Conservation (phyloP, 2,113 vertebrate species). For the Sclerurus mexicanus region DNA sequence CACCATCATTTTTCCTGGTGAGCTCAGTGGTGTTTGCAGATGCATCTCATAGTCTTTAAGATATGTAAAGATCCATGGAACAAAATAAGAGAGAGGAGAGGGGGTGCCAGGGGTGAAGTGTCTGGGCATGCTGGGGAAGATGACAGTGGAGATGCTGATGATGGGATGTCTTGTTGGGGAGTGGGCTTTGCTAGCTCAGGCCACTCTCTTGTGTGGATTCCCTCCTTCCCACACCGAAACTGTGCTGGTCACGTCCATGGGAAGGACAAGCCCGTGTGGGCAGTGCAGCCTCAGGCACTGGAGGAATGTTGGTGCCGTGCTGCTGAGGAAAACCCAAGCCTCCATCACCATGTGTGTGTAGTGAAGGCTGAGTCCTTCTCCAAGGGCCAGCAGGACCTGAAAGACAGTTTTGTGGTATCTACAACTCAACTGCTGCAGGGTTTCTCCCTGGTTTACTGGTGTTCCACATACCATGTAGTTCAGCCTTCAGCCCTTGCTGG, state of each 20-base stretch:
- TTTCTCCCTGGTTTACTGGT: not conserved
- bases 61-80: not conserved
- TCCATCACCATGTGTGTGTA: not conserved
- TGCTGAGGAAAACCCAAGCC: not conserved
- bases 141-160: rapidly evolving
- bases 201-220: not conserved
- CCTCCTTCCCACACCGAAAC: not conserved
- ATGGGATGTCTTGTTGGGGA: not conserved
- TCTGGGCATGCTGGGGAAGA: not conserved
- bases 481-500: not conserved
- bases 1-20: rapidly evolving
- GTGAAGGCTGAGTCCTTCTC: not conserved
- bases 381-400: not conserved
- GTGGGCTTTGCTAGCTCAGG: not conserved
- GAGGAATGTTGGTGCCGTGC: rapidly evolving
- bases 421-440: not conserved
- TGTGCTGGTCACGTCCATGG: not conserved
- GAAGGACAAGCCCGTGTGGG: rapidly evolving
- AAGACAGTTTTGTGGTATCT: not conserved
- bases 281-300: not conserved
- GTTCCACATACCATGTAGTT: rapidly evolving
- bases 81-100: not conserved
- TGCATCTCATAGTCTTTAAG: not conserved
- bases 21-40: not conserved
- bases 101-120: rapidly evolving